Conservation (phyloP, 2,113 vertebrate genomes). For the Macrotis lagotis region DNA sequence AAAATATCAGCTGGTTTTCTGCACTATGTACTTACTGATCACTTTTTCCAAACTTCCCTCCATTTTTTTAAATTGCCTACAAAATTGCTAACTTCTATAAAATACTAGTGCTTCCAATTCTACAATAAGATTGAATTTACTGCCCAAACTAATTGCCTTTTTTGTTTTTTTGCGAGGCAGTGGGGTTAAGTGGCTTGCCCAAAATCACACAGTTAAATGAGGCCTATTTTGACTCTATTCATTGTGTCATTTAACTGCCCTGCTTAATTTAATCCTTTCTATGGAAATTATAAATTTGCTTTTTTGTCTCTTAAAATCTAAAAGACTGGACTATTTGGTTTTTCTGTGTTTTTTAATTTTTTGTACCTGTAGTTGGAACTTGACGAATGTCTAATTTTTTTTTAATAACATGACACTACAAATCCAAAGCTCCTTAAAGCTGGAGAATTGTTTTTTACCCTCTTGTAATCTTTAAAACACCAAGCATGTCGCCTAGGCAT, state of each 20-base stretch:
- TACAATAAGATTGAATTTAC: neutral
- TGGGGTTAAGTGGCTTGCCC: no score
- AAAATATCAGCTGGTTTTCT: neutral
- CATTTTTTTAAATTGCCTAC: no score
- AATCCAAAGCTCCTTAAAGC: neutral
- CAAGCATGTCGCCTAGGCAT: neutral
- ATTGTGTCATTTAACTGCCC: no score
- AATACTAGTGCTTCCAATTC: no score
- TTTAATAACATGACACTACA: neutral
- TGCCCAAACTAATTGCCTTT: neutral
- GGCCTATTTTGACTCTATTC: no score
- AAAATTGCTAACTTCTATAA: no score
- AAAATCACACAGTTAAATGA: no score
- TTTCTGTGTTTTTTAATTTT: neutral
- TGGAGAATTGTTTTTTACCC: neutral
- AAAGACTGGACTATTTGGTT: neutral
- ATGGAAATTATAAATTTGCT: no score
- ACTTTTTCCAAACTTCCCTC: neutral
- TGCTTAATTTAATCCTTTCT: no score
- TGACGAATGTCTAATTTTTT: no score
- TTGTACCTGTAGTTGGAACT: neutral
- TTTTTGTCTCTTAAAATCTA: neutral
- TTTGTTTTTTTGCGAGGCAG: no score
- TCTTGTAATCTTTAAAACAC: neutral
- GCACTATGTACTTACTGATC: neutral